phyloP scores from a whole-genome alignment of 2,888 invertebrate genomes.

The Silvanus unidentatus region DNA sequence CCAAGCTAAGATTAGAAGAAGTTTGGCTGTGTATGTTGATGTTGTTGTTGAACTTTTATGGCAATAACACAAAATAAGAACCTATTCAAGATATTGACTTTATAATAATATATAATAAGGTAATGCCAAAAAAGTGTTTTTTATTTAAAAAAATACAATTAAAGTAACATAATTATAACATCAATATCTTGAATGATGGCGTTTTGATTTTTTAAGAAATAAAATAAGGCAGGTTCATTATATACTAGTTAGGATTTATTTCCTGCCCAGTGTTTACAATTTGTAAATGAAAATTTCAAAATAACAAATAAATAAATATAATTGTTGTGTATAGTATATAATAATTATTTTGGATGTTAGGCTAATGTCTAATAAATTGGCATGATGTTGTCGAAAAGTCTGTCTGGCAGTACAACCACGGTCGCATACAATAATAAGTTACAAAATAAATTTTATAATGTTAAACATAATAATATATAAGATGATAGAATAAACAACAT shows the following conservation, averaged over 20 bases:
- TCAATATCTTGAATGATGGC: slow-evolving; percentile 15
- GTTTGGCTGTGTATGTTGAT: not conserved
- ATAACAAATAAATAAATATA: slow-evolving; percentile 31
- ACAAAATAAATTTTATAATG: not conserved
- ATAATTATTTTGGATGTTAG: slow-evolving; percentile 20
- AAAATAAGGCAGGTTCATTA: slow-evolving; percentile 29
- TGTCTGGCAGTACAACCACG: slow-evolving; percentile 40
- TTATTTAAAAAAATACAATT: slow-evolving; percentile 27
- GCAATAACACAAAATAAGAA: too few relatives aligned
- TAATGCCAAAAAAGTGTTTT: slow-evolving; percentile 26
- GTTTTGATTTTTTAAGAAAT: slow-evolving; percentile 22
- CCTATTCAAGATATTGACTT: not conserved
- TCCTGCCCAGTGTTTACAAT: slow-evolving; percentile 33
- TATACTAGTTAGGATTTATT: slow-evolving; percentile 35
- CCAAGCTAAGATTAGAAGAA: not conserved
- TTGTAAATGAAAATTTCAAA: slow-evolving; percentile 19
- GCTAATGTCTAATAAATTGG: slow-evolving; percentile 24
- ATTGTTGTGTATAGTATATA: slow-evolving; percentile 22
- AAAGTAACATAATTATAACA: slow-evolving; percentile 26
- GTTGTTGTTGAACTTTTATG: not conserved
- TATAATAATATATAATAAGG: not conserved
- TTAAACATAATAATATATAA: not conserved
- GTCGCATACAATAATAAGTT: slow-evolving; percentile 23
- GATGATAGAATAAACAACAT: slow-evolving; percentile 24
- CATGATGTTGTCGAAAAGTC: slow-evolving; percentile 31